Evolutionary conservation across 2,888 invertebrate genomes (phyloP).

Genomic region (Tenthredo scrophulariae): DNA sequence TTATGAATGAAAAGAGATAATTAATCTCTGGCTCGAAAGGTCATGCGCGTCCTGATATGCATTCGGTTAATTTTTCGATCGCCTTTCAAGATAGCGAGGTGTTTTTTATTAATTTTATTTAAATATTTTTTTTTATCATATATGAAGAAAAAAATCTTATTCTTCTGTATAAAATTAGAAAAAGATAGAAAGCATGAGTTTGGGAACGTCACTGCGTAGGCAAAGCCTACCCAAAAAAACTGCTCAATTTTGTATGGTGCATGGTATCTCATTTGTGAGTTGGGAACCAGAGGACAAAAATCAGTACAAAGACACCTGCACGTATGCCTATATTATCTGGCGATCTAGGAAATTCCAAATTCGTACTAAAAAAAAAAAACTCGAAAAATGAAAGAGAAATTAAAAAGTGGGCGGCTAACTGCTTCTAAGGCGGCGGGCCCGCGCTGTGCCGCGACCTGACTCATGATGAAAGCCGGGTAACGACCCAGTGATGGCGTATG

Average conservation of each 20-base stretch:
- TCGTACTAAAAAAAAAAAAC: constrained; percentile 22
- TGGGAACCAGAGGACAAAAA: constrained; percentile 46
- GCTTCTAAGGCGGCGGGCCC: constrained; percentile 69
- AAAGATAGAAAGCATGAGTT: constrained; percentile 69
- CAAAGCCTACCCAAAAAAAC: constrained; percentile 12
- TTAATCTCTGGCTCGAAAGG: constrained; percentile 11
- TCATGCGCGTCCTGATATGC: constrained; percentile 25
- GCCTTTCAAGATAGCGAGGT: background rate
- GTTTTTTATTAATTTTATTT: background rate
- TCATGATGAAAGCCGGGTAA: constrained; percentile 75
- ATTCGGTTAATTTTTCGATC: background rate
- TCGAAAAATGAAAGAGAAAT: background rate
- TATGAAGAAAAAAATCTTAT: background rate
- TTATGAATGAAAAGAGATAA: background rate
- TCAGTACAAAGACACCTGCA: constrained; percentile 19
- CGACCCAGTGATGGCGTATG: constrained; percentile 74
- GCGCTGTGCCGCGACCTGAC: constrained; percentile 72
- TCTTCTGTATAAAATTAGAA: background rate
- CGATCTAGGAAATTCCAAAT: constrained; percentile 24
- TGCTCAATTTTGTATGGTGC: constrained; percentile 31
- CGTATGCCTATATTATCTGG: background rate
- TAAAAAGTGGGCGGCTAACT: constrained; percentile 26
- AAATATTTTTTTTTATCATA: background rate
- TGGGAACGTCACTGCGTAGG: constrained; percentile 73
- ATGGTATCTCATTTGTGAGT: constrained; percentile 51